Evolutionary conservation across 2,797 vertebrate species (phyloP).

Genomic region (Mormyrops attenuatus): DNA sequence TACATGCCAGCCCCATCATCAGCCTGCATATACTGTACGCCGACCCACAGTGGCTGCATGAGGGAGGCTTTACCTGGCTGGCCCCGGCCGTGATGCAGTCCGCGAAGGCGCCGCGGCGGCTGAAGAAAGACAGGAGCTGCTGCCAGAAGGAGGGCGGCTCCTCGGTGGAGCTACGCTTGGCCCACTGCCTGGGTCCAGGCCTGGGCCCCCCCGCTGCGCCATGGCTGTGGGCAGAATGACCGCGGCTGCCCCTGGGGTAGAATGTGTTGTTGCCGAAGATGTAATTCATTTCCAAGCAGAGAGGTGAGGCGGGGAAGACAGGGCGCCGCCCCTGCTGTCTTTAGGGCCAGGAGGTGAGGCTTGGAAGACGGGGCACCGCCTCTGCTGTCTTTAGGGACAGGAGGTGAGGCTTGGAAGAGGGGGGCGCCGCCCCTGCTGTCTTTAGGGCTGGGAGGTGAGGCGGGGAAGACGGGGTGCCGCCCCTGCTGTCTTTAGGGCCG

Average conservation of each 20-base stretch:
- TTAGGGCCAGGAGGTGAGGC: too few relatives aligned
- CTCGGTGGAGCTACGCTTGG: slow-evolving; percentile 71
- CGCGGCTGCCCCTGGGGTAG: slow-evolving; percentile 70
- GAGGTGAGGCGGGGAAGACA: neutral
- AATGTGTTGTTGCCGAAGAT: slow-evolving; percentile 82
- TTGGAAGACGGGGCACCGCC: too few relatives aligned
- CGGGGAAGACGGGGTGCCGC: neutral
- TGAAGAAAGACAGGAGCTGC: slow-evolving; percentile 71
- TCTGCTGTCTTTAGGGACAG: too few relatives aligned
- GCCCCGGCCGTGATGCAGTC: slow-evolving; percentile 75
- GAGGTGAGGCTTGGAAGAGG: too few relatives aligned
- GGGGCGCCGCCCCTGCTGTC: neutral
- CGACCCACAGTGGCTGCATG: slow-evolving; percentile 28
- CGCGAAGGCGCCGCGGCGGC: slow-evolving; percentile 70
- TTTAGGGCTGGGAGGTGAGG: slow-evolving; percentile 33
- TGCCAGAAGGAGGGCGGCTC: slow-evolving; percentile 70
- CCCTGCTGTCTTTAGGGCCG: neutral
- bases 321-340: neutral
- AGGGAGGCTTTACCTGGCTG: slow-evolving; percentile 63
- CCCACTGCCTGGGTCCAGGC: slow-evolving; percentile 71
- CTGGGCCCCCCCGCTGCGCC: slow-evolving; percentile 46
- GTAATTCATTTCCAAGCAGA: slow-evolving; percentile 80
- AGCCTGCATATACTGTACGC: neutral
- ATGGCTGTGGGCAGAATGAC: slow-evolving; percentile 64
- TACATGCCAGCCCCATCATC: neutral